These are phyloP conservation scores for Ridgeia piscesae DNA, from an alignment of 1,140 invertebrate species.

Conservation along the genomic window DNA sequence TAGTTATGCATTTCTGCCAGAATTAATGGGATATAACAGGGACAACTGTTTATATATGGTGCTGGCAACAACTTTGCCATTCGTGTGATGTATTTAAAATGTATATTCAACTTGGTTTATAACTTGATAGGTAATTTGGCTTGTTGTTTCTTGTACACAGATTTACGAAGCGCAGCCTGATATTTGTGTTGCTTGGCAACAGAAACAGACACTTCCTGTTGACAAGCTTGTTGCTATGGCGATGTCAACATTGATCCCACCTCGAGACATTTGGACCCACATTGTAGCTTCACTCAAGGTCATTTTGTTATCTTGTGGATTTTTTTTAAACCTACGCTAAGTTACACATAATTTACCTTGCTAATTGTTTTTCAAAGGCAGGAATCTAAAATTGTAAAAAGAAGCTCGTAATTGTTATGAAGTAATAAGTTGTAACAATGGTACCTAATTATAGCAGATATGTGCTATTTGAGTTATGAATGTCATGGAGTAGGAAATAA, in stretches of 20 bases:
- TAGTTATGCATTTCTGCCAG: too few species aligned
- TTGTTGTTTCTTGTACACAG: background rate
- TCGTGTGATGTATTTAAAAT: too few species aligned
- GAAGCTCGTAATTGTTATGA: background rate
- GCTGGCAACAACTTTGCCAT: too few species aligned
- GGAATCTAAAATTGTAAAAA: background rate
- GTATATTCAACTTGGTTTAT: background rate
- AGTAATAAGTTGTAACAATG: background rate
- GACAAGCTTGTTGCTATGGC: background rate
- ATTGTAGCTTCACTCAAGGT: background rate
- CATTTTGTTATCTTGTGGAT: background rate
- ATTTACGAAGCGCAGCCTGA: background rate
- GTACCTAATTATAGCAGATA: background rate
- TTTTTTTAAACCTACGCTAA: too few species aligned
- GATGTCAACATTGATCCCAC: background rate
- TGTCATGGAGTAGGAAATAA: background rate
- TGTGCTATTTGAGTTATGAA: background rate
- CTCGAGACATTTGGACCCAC: background rate
- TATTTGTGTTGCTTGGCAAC: background rate
- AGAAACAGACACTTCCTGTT: background rate
- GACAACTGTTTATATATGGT: too few species aligned
- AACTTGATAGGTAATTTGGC: background rate
- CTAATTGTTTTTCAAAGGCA: background rate
- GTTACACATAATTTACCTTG: too few species aligned
- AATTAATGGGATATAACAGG: too few species aligned